Evolutionary conservation across 2,113 vertebrate genomes (phyloP), one percentile per base, ranked within the genome.

Genomic region (Saimiri boliviensis): DNA sequence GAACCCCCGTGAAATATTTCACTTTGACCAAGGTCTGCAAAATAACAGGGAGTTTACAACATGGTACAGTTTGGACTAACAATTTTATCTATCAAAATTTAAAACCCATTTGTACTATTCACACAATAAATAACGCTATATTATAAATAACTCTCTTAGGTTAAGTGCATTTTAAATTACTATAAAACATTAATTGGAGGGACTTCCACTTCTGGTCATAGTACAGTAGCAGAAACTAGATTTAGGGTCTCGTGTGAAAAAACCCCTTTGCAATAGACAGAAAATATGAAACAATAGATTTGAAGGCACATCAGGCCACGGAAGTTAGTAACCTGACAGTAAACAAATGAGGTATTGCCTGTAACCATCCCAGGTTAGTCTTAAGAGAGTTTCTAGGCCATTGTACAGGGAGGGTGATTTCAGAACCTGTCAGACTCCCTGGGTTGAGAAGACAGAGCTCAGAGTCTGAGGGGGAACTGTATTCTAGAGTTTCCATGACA

Each of bases 81-180:
- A 35, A 32, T 87, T 90, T 71, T 96, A 30, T 77, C 45, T 77
- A 32, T 30, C 13, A 83, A 93, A 91, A 89, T 96, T n/a, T 85
- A 87, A 94, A 89, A n/a, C 11, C 0, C 8, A 71, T 66, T 27
- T 66, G 35, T 45, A 16, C 0, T 94, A 20, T 83, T n/a, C 30
- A 49, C 21, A 90, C 2, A 45, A 2, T 79, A 83, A 86, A 25
- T 77, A 93, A 60, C 2, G 85, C 37, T 83, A 9, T 76, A 58
- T 77, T 80, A 47, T 86, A 82, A 60, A 66, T 77, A 94, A 71
- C 6, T 95, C 16, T 37, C 49, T 19, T 8, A 58, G 19, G 40
- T n/a, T n/a, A 86, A 82, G 56, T 85, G 32, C 37, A 74, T 92
- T 95, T 88, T 92, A 96, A 82, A 54, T 4, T 27, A 96, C 70